These are phyloP conservation scores for Dinomys branickii DNA, from an alignment of 2,113 vertebrate species.

Conservation along the genomic window DNA sequence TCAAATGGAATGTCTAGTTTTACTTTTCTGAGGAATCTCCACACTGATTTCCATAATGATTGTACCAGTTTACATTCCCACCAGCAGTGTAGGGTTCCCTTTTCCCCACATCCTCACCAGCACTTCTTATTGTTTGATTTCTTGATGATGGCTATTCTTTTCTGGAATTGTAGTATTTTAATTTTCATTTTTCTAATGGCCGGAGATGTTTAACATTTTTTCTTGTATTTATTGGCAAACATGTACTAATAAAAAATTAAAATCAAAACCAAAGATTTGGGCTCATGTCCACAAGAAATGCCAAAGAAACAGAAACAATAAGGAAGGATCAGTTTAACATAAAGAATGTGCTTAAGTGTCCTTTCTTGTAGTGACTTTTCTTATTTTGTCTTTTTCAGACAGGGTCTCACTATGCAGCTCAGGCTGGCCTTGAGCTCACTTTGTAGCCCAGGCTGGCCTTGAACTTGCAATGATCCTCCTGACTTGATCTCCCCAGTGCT, in stretches of 20 bases:
- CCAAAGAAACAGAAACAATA: background rate
- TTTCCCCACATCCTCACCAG: background rate
- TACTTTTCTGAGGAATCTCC: background rate
- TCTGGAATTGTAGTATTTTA: background rate
- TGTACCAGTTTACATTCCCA: background rate
- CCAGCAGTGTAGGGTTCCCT: background rate
- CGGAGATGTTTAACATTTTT: background rate
- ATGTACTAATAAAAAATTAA: background rate
- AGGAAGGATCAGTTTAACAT: background rate
- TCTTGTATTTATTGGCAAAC: background rate
- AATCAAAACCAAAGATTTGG: background rate
- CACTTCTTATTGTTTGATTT: background rate
- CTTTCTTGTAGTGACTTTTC: background rate
- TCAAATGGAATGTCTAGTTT: background rate
- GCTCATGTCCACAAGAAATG: background rate
- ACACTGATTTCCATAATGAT: background rate
- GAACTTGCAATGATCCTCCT: too few relatives aligned
- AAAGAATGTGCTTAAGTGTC: background rate
- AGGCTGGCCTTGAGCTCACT: too few relatives aligned
- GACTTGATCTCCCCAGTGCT: too few relatives aligned
- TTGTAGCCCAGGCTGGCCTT: too few relatives aligned
- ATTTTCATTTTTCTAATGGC: background rate
- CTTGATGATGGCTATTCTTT: background rate
- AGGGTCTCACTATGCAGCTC: too few relatives aligned
- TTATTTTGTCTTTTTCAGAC: too few relatives aligned